A percentile compares a stretch with the other conserved stretches of the same genome.
Evolutionary conservation across 2,113 vertebrate species (phyloP).

Genomic region (Coreoperca whiteheadi): DNA sequence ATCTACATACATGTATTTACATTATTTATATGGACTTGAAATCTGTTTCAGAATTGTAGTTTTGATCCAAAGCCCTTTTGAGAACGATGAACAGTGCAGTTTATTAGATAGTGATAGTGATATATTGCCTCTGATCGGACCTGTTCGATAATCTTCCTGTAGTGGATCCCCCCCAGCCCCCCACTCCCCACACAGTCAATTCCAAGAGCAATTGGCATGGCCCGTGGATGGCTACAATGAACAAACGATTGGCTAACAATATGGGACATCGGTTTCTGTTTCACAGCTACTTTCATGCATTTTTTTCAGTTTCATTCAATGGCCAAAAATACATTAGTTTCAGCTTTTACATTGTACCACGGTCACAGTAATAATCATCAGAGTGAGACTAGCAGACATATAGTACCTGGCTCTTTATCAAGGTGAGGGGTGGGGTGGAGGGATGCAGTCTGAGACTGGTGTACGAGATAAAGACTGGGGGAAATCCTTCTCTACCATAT

Average conservation of each 20-base stretch:
- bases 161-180: neutral
- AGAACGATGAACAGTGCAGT: conserved; percentile 75
- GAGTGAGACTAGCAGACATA: conserved; percentile 30
- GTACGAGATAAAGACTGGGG: conserved; percentile 21
- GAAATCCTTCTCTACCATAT: conserved; percentile 42
- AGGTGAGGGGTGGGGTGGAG: neutral
- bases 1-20: conserved; percentile 81
- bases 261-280: conserved; percentile 53
- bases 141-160: conserved; percentile 11
- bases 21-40: conserved; percentile 78
- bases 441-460: conserved; percentile 25
- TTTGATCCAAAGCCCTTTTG: conserved; percentile 83
- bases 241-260: conserved; percentile 54
- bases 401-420: conserved; percentile 13
- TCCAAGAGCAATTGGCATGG: conserved; percentile 15
- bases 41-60: conserved; percentile 62
- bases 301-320: conserved; percentile 65
- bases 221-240: conserved; percentile 51
- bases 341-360: conserved; percentile 54
- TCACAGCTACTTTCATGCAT: conserved; percentile 76
- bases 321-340: conserved; percentile 68
- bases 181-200: neutral
- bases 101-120: conserved; percentile 65
- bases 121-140: conserved; percentile 53
- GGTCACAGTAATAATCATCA: conserved; percentile 32